phyloP scores from a whole-genome alignment of 2,113 vertebrate genomes.

The Calypte anna region DNA sequence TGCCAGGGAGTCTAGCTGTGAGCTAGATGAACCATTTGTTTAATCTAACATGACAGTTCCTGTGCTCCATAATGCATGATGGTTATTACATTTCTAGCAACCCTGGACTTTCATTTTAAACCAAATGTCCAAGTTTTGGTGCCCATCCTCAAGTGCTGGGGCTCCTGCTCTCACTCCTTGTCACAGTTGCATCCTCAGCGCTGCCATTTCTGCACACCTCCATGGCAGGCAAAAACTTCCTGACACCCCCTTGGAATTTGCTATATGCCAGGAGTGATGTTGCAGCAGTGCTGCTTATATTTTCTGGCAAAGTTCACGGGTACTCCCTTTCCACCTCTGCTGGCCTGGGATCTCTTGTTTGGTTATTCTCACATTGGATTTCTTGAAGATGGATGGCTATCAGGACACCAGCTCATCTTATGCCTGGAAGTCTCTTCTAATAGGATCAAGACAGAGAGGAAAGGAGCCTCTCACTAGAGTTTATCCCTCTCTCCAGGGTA shows the following conservation, averaged over 20 bases:
- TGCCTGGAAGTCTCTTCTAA: neutral
- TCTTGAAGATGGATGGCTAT: neutral
- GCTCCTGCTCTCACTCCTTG: neutral
- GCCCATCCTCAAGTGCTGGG: neutral
- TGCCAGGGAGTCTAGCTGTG: neutral
- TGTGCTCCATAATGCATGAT: neutral
- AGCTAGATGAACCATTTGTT: neutral
- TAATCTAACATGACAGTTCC: conserved; percentile 11
- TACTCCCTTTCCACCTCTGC: neutral
- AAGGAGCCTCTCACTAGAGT: neutral
- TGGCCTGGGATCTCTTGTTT: neutral
- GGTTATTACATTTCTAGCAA: neutral
- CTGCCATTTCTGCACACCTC: neutral
- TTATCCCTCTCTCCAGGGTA: neutral
- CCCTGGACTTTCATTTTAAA: neutral
- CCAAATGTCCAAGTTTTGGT: neutral
- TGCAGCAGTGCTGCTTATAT: neutral
- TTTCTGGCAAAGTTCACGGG: neutral
- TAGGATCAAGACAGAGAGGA: neutral
- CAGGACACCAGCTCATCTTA: neutral
- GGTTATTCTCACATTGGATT: neutral
- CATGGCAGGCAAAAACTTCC: neutral
- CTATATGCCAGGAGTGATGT: neutral
- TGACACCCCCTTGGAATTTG: neutral
- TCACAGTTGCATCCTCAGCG: neutral